These are phyloP conservation scores for Dasyprocta punctata DNA, from an alignment of 2,113 vertebrate species.

Conservation along the genomic window DNA sequence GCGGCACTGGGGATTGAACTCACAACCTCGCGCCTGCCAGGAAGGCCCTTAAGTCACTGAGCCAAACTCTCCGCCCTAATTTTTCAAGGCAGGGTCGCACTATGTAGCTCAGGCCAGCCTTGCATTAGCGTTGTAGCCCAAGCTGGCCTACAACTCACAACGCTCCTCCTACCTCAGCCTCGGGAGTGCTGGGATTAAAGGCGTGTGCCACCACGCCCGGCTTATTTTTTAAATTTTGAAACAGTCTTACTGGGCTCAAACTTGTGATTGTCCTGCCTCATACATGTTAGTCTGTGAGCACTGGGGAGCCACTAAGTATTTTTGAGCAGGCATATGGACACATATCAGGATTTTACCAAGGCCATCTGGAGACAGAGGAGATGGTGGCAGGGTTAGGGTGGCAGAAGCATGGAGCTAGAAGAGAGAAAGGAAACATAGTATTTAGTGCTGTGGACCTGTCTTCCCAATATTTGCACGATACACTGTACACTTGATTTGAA, in stretches of 20 bases:
- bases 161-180: no score
- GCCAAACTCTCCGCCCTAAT: no score
- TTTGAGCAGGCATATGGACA: neutral
- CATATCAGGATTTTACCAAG: neutral
- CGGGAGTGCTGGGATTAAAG: no score
- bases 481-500: constrained; percentile 17
- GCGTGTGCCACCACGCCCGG: no score
- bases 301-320: neutral
- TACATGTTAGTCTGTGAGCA: neutral
- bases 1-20: no score
- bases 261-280: neutral
- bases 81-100: no score
- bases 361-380: neutral
- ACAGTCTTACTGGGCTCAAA: neutral
- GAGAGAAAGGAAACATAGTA: neutral
- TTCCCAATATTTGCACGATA: neutral
- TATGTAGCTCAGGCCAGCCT: no score
- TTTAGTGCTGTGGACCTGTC: neutral
- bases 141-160: no score
- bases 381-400: no score
- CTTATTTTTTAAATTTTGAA: neutral
- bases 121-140: no score
- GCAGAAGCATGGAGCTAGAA: neutral
- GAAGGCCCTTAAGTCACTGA: no score
- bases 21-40: no score